Conservation (phyloP, 2,888 invertebrate species). For the Ischnus inquisitorius region DNA sequence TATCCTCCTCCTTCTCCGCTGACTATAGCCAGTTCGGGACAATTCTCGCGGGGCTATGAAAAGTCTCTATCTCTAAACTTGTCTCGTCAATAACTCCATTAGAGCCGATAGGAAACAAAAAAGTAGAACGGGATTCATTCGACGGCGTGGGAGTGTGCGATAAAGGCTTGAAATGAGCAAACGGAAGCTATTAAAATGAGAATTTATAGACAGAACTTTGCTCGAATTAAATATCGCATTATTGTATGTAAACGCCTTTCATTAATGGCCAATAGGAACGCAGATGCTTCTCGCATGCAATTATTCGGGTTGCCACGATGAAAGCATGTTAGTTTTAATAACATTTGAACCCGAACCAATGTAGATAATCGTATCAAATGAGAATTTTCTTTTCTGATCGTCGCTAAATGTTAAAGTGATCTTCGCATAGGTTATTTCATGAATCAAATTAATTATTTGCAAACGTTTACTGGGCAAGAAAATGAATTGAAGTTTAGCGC, state of each 20-base stretch:
- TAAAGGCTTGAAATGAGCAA: background rate
- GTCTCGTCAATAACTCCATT: constrained; percentile 3
- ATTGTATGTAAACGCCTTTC: background rate
- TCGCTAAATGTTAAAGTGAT: too few species aligned
- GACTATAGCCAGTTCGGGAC: background rate
- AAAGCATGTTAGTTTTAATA: background rate
- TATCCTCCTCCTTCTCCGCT: constrained; percentile 17
- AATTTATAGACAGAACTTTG: background rate
- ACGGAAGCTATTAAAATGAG: constrained; percentile 3
- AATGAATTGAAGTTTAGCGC: background rate
- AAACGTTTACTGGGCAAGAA: too few species aligned
- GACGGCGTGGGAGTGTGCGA: background rate
- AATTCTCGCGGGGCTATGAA: background rate
- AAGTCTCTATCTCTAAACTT: background rate
- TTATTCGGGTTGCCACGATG: background rate
- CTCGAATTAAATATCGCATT: background rate
- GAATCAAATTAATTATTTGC: too few species aligned
- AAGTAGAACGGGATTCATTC: background rate
- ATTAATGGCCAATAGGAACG: background rate
- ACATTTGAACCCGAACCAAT: background rate
- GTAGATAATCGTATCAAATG: too few species aligned
- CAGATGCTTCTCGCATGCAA: background rate
- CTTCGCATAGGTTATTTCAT: too few species aligned
- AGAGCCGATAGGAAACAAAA: background rate
- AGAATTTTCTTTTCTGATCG: background rate